Evolutionary conservation across 2,888 invertebrate species (phyloP).

Genomic region (Watsonalla cultraria): DNA sequence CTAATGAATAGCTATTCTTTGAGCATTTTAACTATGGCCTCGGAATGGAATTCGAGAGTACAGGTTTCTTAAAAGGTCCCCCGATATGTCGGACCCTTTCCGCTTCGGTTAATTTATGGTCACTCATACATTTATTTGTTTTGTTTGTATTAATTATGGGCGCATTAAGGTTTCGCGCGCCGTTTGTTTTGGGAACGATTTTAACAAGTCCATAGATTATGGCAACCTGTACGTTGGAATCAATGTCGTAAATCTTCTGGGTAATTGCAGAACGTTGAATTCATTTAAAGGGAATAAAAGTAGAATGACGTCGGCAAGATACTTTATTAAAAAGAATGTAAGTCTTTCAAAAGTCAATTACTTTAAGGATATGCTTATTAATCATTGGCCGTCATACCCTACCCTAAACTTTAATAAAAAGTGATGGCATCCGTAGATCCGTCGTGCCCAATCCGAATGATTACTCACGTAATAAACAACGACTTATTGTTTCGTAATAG

Average conservation of each 20-base stretch:
- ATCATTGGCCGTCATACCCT: background rate
- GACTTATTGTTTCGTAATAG: slow-evolving; percentile 52
- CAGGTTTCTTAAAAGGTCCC: slow-evolving; percentile 76
- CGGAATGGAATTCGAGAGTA: slow-evolving; percentile 75
- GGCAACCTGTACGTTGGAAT: slow-evolving; percentile 11
- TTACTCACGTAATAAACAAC: slow-evolving; percentile 44
- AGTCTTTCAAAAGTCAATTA: background rate
- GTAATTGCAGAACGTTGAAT: background rate
- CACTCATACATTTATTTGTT: slow-evolving; percentile 48
- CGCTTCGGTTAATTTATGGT: slow-evolving; percentile 73
- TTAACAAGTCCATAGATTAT: slow-evolving; percentile 12
- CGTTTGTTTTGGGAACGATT: slow-evolving; percentile 27
- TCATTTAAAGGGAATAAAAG: background rate
- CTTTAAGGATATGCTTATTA: background rate
- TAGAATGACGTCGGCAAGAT: background rate
- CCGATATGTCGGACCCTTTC: slow-evolving; percentile 73
- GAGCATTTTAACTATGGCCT: slow-evolving; percentile 77
- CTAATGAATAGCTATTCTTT: slow-evolving; percentile 79
- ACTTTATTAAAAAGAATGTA: background rate
- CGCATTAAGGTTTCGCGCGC: slow-evolving; percentile 58
- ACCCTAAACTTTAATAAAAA: background rate
- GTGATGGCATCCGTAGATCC: slow-evolving; percentile 18
- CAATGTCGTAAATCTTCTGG: background rate
- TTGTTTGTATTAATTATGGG: slow-evolving; percentile 71
- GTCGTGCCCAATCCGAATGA: slow-evolving; percentile 43